These are phyloP conservation scores for Agrotis exclamationis DNA, from an alignment of 2,888 invertebrate species.

Conservation along the genomic window DNA sequence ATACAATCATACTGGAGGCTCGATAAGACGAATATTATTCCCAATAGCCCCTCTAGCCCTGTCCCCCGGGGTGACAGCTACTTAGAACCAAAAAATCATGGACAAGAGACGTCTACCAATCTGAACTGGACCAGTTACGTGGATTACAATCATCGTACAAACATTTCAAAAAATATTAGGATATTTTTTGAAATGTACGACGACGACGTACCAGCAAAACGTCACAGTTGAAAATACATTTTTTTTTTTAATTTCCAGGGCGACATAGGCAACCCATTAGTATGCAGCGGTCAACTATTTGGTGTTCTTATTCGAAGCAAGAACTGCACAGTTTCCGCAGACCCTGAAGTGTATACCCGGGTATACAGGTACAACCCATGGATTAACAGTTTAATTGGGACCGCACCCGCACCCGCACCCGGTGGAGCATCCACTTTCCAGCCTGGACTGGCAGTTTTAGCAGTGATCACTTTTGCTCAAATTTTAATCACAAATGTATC, in stretches of 20 bases:
- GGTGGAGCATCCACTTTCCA: not conserved
- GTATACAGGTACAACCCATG: conserved; percentile 14
- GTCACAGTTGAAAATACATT: too few relatives aligned
- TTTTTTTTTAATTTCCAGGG: conserved; percentile 27
- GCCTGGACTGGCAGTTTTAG: conserved; percentile 13
- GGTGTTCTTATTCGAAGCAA: conserved; percentile 20
- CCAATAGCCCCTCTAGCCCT: too few relatives aligned
- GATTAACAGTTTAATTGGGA: not conserved
- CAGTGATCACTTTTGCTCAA: conserved; percentile 12
- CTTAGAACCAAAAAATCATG: too few relatives aligned
- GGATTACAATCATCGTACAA: too few relatives aligned
- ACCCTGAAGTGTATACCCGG: conserved; percentile 29
- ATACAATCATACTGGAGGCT: too few relatives aligned
- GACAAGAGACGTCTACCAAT: too few relatives aligned
- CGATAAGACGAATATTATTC: too few relatives aligned
- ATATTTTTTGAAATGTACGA: too few relatives aligned
- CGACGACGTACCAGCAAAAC: too few relatives aligned
- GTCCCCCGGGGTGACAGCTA: too few relatives aligned
- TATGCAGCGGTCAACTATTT: conserved; percentile 11
- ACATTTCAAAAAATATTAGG: not conserved
- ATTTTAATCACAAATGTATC: not conserved
- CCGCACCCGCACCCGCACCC: too few relatives aligned
- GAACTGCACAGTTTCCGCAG: conserved; percentile 5
- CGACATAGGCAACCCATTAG: conserved; percentile 26
- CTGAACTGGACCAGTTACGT: too few relatives aligned